Evolutionary conservation across 2,888 invertebrate species (phyloP), one percentile per base, ranked within the genome.

Genomic region (Lapara coniferarum): DNA sequence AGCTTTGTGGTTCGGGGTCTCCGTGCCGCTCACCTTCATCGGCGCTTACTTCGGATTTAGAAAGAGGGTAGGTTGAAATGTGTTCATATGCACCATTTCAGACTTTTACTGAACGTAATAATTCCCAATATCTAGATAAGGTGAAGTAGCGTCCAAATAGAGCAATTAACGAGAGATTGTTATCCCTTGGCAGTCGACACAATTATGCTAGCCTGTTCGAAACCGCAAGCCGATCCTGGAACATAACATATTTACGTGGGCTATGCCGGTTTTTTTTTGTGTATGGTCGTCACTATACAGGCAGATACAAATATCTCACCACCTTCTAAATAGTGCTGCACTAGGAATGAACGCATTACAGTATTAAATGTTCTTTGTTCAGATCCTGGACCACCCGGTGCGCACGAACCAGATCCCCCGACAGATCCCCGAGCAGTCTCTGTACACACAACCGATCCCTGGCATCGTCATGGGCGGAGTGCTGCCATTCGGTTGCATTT

Each of bases 21-120:
- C 99, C 0, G 98, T 99, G 72, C 99, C 99, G 2, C 95, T 99
- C 73, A 99, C 99, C 1, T 99, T 99, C 89, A 96, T 99, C 75
- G 99, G 99, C 46, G 98, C 99, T 58, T 99, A 98, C 93, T 99
- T 99, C 91, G 99, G 99, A 73, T 99, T 99, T 92, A 97, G 98
- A 84, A 99, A 98, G 94, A 95, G 98, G 94, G 98, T 98, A 91
- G 95, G 95, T 91, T 37, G 46, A 44, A 37, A 58, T 55, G 19
- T 19, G 19, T 55, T 19, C 10, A 19, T 10, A 19, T 16, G 10
- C 10, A n/a, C 10, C 12, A 55, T 10, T 12, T 19, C 10, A 55
- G 3, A 16, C 0, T 1, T 2, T 7, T 8, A 7, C 16, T 10
- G 10, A 10, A 10, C 0, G n/a, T 55, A n/a, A 16, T 55, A 37